Evolutionary conservation across 2,113 vertebrate genomes (phyloP).

Genomic region (Spea multiplicata): DNA sequence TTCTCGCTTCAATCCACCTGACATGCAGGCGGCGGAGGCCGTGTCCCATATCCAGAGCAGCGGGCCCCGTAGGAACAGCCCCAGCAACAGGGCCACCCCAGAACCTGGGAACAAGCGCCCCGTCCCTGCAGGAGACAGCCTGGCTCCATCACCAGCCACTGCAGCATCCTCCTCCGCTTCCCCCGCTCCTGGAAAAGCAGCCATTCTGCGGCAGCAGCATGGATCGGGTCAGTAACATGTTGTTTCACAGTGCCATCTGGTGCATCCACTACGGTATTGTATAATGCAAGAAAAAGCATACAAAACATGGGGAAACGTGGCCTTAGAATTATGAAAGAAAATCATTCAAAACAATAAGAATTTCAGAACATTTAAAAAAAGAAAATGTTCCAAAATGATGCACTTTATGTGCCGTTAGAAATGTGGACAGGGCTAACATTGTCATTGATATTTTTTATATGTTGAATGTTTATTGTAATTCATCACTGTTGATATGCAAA

Average conservation of each 20-base stretch:
- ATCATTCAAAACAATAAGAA: no score
- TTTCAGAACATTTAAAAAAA: no score
- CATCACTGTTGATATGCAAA: no score
- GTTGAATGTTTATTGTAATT: no score
- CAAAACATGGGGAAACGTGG: no score
- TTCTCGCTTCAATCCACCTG: slow-evolving; percentile 67
- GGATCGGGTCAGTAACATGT: slow-evolving; percentile 72
- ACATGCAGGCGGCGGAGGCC: slow-evolving; percentile 87
- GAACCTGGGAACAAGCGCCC: slow-evolving; percentile 64
- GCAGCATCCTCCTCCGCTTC: slow-evolving; percentile 72
- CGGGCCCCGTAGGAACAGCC: slow-evolving; percentile 68
- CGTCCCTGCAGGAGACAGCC: slow-evolving; percentile 51
- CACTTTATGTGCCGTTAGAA: no score
- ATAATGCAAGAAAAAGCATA: no score
- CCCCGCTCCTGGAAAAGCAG: slow-evolving; percentile 66
- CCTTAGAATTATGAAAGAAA: no score
- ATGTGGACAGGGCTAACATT: no score
- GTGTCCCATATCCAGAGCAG: slow-evolving; percentile 89
- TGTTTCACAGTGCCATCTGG: slow-evolving; percentile 60
- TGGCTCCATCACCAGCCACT: slow-evolving; percentile 51
- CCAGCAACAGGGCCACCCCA: slow-evolving; percentile 62
- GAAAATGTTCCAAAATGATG: no score
- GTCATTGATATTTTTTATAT: no score
- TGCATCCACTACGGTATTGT: neutral
- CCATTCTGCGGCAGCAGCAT: slow-evolving; percentile 76